These are phyloP conservation scores for Ctena decussata DNA, from an alignment of 2,888 invertebrate species.

Conservation along the genomic window DNA sequence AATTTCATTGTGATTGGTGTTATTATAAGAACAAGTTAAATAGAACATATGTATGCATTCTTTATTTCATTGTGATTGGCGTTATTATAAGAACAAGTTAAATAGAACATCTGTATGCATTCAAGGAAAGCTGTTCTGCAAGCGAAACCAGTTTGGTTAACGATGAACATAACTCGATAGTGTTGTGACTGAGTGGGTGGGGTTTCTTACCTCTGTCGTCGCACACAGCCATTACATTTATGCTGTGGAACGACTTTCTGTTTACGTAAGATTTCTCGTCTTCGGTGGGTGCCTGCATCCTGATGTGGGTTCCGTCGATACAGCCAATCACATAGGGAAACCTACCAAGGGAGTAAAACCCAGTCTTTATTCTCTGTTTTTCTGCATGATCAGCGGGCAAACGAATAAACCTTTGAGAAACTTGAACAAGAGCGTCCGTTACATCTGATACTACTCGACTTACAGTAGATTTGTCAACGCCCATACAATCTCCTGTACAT, in stretches of 20 bases:
- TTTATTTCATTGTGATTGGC: too few relatives aligned
- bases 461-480: slow-evolving; percentile 27
- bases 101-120: too few relatives aligned
- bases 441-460: slow-evolving; percentile 17
- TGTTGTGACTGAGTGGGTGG: too few relatives aligned
- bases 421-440: slow-evolving; percentile 2
- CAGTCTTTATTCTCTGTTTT: neutral
- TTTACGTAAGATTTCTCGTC: neutral
- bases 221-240: neutral
- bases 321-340: slow-evolving; percentile 39
- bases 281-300: slow-evolving; percentile 23
- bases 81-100: too few relatives aligned
- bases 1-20: too few relatives aligned
- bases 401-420: neutral
- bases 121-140: too few relatives aligned
- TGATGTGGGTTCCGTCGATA: too few relatives aligned
- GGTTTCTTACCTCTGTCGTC: neutral
- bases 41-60: too few relatives aligned
- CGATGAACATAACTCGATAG: too few relatives aligned
- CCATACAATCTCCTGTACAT: slow-evolving; percentile 25
- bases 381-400: neutral
- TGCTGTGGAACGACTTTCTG: neutral
- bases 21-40: too few relatives aligned
- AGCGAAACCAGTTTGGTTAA: too few relatives aligned
- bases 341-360: slow-evolving; percentile 17